Base-by-base conservation (phyloP, 2,888 invertebrate genomes). In the Polia nebulosa region DNA sequence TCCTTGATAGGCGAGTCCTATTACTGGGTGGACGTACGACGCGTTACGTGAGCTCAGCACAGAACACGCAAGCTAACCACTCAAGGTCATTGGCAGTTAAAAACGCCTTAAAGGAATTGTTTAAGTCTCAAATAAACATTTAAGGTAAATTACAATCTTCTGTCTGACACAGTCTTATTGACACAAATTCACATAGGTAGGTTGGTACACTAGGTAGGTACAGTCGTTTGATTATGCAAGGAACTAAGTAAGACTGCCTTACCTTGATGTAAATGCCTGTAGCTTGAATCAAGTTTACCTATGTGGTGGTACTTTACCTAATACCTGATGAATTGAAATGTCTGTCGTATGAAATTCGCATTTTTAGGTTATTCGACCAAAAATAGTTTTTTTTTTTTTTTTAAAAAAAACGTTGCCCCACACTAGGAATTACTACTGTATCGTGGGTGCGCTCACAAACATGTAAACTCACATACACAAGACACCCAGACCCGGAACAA, bases 201-300 rank as follows among this genome's bases (percentile, higher is more conserved):
- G 11, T 45, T 6, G 11, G 4, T n/a, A 29, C 34, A 22, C 9
- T 45, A 27, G 32, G n/a, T 52, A 52, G 27, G 22, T 39, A 47
- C 8, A 41, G 52, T 22, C 32, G 15, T 20, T 47, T 27, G 45
- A 51, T 62, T 80, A 69, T 70, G 77, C 70, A 76, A 75, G 81
- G 59, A 80, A 76, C 69, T 51, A 49, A 67, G 67, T 60, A 44
- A 78, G 2, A 72, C 79, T 51, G 79, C 63, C 73, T 78, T 36
- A 20, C 72, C 73, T 72, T 72, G 72, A 41, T 53, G 62, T 53
- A 53, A 78, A 71, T 77, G 22, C 22, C 45, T 47, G 9, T 27
- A 39, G 36, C n/a, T 71, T 36, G 20, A 41, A 20, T 51, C 39
- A 72, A 59, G 39, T 78, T 34, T 72, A 29, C 7, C 25, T 25